Evolutionary conservation across 2,888 invertebrate genomes (phyloP), one percentile per base, ranked within the genome.

Genomic region (Temnothorax rugatulus): DNA sequence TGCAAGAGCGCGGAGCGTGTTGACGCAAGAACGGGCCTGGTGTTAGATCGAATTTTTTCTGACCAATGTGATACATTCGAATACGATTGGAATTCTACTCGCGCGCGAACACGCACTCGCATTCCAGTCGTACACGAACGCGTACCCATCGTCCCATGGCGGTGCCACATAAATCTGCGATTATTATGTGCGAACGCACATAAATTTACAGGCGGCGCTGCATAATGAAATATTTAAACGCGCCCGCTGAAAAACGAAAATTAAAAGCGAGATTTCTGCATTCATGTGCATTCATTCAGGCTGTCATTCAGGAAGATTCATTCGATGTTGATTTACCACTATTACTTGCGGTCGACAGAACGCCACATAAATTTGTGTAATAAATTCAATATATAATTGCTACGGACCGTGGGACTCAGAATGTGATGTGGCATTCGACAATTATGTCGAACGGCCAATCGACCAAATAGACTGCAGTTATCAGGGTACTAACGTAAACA

Each of bases 41-140:
- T 29, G 76, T 64, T 64, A 76, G 59, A 71, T 81, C 21, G 47
- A 57, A 25, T 50, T 59, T 74, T 85, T 79, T 69, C 38, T 52
- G 41, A 50, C 34, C 25, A 64, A 73, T 25, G 57, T 25, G 76
- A 77, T 52, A 76, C 64, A 52, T 47, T 59, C 76, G 66, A 47
- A 64, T 29, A 82, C 34, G 79, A 88, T 88, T 79, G 88, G 88
- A 85, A 88, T 86, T 82, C 71, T 85, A 83, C 82, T 88, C 85
- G 73, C 57, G 73, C 57, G 61, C 47, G 82, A 64, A 50, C 54
- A 68, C 81, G 63, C 66, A 73, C 61, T 47, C 54, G 68, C 71
- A 84, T 87, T 86, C 64, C 84, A 47, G 13, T 21, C 63, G 73
- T 66, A 73, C 54, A 15, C 38, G 57, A 44, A 15, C 63, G 54